A percentile compares a stretch with the other conserved stretches of the same genome.
phyloP scores from a whole-genome alignment of 92 coral and sea anemone genomes.

The Palythoa grandis region DNA sequence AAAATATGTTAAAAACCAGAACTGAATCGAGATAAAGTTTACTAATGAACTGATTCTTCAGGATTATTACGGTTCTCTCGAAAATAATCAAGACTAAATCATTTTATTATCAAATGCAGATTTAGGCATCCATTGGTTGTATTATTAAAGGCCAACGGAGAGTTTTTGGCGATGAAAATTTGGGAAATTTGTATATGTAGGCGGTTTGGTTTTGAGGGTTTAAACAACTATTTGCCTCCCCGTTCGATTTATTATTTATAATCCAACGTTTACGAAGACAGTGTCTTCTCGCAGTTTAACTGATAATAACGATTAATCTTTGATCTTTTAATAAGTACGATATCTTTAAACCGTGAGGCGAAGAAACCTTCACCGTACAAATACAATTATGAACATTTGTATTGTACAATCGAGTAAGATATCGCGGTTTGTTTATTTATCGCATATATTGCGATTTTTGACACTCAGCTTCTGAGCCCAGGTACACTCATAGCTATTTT shows the following conservation, averaged over 20 bases:
- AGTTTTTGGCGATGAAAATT: not conserved
- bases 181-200: not conserved
- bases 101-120: slow-evolving; percentile 2
- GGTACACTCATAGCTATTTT: not conserved
- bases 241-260: slow-evolving; percentile 85
- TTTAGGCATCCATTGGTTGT: not conserved
- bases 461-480: slow-evolving; percentile 16
- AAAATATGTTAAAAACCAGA: slow-evolving; percentile 24
- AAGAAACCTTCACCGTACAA: not conserved
- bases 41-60: slow-evolving; percentile 39
- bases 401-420: not conserved
- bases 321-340: slow-evolving; percentile 51
- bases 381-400: not conserved
- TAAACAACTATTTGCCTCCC: slow-evolving; percentile 66
- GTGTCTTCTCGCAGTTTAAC: slow-evolving; percentile 70
- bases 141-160: not conserved
- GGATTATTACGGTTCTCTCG: slow-evolving; percentile 18
- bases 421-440: slow-evolving; percentile 23
- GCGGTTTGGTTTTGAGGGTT: slow-evolving; percentile 35
- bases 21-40: slow-evolving; percentile 39
- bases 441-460: slow-evolving; percentile 30
- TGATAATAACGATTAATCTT: slow-evolving; percentile 73
- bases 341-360: not conserved
- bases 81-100: slow-evolving; percentile 15
- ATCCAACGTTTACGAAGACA: slow-evolving; percentile 57